These are phyloP conservation scores for Microplitis mediator DNA, from an alignment of 1,140 invertebrate species.

Conservation along the genomic window DNA sequence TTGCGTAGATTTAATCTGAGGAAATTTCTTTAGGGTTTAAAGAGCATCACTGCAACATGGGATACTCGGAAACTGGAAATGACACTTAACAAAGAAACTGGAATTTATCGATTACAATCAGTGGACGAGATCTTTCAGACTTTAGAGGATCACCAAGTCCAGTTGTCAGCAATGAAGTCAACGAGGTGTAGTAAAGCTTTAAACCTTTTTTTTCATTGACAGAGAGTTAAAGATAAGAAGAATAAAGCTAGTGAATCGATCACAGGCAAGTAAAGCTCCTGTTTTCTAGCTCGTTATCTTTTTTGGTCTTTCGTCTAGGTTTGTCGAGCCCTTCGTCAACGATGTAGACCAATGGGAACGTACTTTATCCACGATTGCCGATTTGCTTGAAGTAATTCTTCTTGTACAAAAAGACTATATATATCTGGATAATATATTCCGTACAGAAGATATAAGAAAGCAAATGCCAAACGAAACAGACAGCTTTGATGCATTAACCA, in stretches of 20 bases:
- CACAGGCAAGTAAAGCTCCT: background rate
- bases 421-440: conserved; percentile 86
- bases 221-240: background rate
- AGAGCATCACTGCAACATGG: conserved; percentile 75
- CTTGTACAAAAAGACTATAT: conserved; percentile 81
- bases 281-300: too few relatives aligned
- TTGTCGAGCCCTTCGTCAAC: conserved; percentile 81
- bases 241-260: background rate
- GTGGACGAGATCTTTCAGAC: conserved; percentile 76
- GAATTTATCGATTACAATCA: conserved; percentile 66
- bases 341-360: conserved; percentile 85
- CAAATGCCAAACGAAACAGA: conserved; percentile 80
- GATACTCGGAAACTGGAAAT: conserved; percentile 73
- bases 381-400: conserved; percentile 77
- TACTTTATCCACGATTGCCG: conserved; percentile 76
- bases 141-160: conserved; percentile 76
- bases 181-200: conserved; percentile 61
- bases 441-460: conserved; percentile 81
- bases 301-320: conserved; percentile 58
- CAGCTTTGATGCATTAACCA: conserved; percentile 75
- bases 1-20: background rate
- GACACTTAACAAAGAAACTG: conserved; percentile 72
- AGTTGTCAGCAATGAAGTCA: conserved; percentile 82
- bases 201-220: background rate
- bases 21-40: conserved; percentile 64